Evolutionary conservation across 2,888 invertebrate species (phyloP).

Genomic region (Epirrhoe alternata): DNA sequence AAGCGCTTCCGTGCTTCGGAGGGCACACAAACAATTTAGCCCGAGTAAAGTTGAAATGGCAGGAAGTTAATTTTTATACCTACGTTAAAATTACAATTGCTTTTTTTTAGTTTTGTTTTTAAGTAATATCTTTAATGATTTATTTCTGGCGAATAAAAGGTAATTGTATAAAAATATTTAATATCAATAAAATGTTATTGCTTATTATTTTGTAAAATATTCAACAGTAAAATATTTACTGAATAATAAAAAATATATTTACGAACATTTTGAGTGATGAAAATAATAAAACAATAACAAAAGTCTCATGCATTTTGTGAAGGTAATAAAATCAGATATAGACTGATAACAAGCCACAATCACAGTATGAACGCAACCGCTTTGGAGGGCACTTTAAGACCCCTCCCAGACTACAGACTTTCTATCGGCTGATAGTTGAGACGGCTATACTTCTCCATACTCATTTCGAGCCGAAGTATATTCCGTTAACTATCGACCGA

Average conservation of each 20-base stretch:
- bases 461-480: no score
- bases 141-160: neutral
- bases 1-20: no score
- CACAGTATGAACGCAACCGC: neutral
- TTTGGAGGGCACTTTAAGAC: no score
- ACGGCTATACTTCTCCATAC: no score
- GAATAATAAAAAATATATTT: constrained; percentile 19
- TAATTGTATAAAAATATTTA: neutral
- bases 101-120: no score
- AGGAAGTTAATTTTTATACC: no score
- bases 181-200: neutral
- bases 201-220: constrained; percentile 7
- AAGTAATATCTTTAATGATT: neutral
- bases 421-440: no score
- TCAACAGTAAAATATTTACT: constrained; percentile 12
- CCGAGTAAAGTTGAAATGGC: no score
- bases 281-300: constrained; percentile 29
- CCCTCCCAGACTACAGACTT: no score
- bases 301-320: constrained; percentile 8
- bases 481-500: no score
- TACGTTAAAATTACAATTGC: no score
- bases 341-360: neutral
- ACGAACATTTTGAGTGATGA: constrained; percentile 30
- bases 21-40: no score
- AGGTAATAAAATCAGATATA: constrained; percentile 3